Evolutionary conservation across 1,140 invertebrate species (phyloP), one percentile per base, ranked within the genome.

Genomic region (Drosophila leontia): DNA sequence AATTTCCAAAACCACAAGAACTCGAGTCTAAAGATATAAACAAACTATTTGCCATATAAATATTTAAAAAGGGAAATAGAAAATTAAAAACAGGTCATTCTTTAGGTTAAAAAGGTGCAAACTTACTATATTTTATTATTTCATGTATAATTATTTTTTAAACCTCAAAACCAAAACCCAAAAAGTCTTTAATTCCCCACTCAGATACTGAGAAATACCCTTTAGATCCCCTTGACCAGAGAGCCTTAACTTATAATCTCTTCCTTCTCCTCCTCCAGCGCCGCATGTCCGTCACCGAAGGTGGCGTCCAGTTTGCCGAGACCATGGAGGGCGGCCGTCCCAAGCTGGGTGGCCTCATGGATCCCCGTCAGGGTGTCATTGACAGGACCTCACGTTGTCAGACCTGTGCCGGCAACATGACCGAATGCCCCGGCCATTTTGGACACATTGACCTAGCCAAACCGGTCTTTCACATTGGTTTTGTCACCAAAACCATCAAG

Each of bases 371-470:
- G 94, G 99, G 99, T 69, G 98, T 99, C 12, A 97, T 99, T 26
- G 99, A 99, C 91, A 95, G 98, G 77, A 96, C 95, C 76, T 97
- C 97, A 19, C 94, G 98, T 51, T 99, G 99, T 93, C 98, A 99
- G 93, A 99, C 99, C 0, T 99, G 99, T 94, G 98, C 98, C 56
- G 99, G 97, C 26, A 99, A 98, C 85, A 98, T 99, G 97, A 97
- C 97, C 3, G 98, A 99, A 93, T 99, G 99, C 93, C 98, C 99
- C 17, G 99, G 99, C 1, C 99, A 99, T 93, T 99, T 99, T 94
- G 99, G 99, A n/a, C 99, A 99, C 92, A 97, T 99, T 75, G 98
- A 99, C 93, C 94, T 99, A 55, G 97, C 98, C 1, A 99, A 99
- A 93, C 99, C 99, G 26, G 99, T 99, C 4, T 99, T 98, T 93